phyloP scores from a whole-genome alignment of 2,888 invertebrate genomes.

The Pecten maximus region DNA sequence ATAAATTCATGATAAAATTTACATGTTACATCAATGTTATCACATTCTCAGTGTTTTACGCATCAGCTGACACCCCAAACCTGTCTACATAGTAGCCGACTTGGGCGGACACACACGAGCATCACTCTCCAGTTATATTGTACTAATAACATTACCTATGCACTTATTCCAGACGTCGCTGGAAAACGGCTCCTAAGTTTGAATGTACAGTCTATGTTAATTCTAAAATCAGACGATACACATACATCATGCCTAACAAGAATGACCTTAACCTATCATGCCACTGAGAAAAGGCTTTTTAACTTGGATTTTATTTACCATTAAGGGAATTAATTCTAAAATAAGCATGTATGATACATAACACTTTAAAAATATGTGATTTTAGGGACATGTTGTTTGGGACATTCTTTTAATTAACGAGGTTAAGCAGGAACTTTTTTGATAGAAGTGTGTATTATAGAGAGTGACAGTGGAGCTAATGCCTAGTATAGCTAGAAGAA shows the following conservation, averaged over 20 bases:
- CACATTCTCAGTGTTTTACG: background rate
- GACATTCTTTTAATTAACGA: no score
- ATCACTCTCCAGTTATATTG: background rate
- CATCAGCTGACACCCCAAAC: background rate
- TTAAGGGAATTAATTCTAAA: background rate
- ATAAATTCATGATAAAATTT: conserved; percentile 35
- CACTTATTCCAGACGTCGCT: background rate
- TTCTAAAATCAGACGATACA: background rate
- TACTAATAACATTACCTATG: background rate
- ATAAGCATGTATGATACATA: background rate
- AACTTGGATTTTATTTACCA: background rate
- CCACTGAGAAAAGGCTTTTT: background rate
- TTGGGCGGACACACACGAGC: background rate
- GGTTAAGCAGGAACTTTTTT: no score
- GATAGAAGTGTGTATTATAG: no score
- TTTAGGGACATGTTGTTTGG: no score
- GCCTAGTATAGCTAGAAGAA: no score
- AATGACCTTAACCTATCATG: background rate
- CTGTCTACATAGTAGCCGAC: background rate
- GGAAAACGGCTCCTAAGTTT: no score
- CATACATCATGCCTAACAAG: background rate
- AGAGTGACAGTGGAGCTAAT: no score
- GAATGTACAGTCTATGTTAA: no score
- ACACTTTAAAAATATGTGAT: background rate
- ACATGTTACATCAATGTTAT: background rate